Base-by-base conservation (phyloP, 2,888 invertebrate species). In the Stenurella melanura region DNA sequence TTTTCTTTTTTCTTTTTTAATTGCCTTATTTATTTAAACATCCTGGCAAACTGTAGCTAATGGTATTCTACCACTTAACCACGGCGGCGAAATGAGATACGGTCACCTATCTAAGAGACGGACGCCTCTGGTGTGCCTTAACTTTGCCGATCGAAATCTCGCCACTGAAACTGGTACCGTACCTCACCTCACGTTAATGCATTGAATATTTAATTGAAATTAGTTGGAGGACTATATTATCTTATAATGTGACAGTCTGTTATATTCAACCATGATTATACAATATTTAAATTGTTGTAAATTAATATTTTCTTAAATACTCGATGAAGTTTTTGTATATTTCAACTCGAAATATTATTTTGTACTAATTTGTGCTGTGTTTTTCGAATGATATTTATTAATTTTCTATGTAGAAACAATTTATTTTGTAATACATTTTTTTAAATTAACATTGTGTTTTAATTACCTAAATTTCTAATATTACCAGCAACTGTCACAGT, bases 361-460 rank as follows among this genome's bases (percentile, higher is more conserved):
- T 50, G n/a, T n/a, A 50, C 50, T 50, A 50, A 50, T 50, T 50
- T 50, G 50, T 60, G 26, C 26, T 60, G 15, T 21, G 26, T 21
- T 60, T n/a, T 2, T 60, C 15, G 26, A 60, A 26, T 21, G 60
- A 21, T 60, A 60, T 60, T 60, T 60, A 60, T 60, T 60, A 50
- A n/a, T 50, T 50, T 60, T 60, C 11, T n/a, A 58, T 21, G 21
- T 26, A 26, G 15, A 58, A 21, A 60, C n/a, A 26, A 15, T 60
- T 60, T 60, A 21, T 60, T 60, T 60, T 60, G 15, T 30, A 60
- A 60, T 60, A 60, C 15, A 60, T 21, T 60, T 60, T n/a, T 60
- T 60, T 60, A 30, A 26, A 60, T 26, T 21, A 26, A 64, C 38
- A 26, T 30, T 12, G 19, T 42, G 38, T 42, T 38, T 38, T 64